Percentiles rank a stretch among this genome's conserved stretches.
phyloP scores from a whole-genome alignment of 2,113 vertebrate species.

The Nothobranchius furzeri region DNA sequence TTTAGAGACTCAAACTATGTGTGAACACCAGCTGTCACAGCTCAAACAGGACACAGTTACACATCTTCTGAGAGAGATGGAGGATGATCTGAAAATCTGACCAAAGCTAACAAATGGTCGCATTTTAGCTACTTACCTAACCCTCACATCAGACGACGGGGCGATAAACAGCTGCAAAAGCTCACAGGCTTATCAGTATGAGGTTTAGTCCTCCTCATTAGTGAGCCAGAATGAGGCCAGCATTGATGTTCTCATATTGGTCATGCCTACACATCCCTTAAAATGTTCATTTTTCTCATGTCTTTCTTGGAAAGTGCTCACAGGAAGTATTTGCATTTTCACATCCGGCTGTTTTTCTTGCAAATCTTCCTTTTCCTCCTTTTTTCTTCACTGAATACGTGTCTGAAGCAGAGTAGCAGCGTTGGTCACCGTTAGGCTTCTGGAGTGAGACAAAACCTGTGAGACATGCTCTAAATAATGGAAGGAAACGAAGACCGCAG shows the following conservation, averaged over 20 bases:
- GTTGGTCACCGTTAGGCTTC: constrained; percentile 53
- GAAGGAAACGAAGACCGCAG: constrained; percentile 48
- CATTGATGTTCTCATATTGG: not conserved
- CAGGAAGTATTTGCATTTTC: constrained; percentile 52
- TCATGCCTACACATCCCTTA: not conserved
- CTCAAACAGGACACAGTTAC: too few relatives aligned
- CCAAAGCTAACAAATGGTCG: too few relatives aligned
- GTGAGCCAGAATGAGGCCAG: not conserved
- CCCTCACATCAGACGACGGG: too few relatives aligned
- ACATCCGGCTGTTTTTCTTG: constrained; percentile 47
- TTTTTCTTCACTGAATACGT: constrained; percentile 35
- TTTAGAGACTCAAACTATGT: too few relatives aligned
- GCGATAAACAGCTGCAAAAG: too few relatives aligned
- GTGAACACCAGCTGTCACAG: too few relatives aligned
- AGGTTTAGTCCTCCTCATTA: constrained; percentile 11
- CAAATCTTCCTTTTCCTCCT: constrained; percentile 30
- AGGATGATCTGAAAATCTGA: too few relatives aligned
- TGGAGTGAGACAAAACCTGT: constrained; percentile 5
- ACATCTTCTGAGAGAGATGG: too few relatives aligned
- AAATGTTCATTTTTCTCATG: constrained; percentile 8
- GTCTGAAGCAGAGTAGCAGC: constrained; percentile 26
- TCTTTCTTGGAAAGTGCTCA: constrained; percentile 44
- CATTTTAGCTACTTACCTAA: too few relatives aligned
- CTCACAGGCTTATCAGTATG: not conserved
- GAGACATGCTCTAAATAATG: constrained; percentile 45